A percentile compares a stretch with the other conserved stretches of the same genome.
These are phyloP conservation scores for Epirrhoe tristata DNA, from an alignment of 2,888 invertebrate species.

Conservation along the genomic window DNA sequence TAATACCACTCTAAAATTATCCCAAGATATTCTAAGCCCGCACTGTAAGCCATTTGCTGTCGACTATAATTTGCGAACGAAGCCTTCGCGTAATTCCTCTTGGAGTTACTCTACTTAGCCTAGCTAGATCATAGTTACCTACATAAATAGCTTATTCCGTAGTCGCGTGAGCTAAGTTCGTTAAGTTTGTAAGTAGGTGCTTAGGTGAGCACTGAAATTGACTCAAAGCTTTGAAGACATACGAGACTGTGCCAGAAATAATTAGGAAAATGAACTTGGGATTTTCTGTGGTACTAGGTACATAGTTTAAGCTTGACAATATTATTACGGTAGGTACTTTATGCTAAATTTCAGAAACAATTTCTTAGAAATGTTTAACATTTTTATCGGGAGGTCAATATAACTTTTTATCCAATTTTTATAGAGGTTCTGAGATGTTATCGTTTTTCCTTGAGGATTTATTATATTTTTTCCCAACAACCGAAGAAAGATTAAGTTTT, in stretches of 20 bases:
- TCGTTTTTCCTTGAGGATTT: conserved; percentile 23
- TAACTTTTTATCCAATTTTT: conserved; percentile 27
- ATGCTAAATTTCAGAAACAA: conserved; percentile 4
- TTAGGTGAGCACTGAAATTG: conserved; percentile 20
- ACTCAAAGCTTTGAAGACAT: conserved; percentile 17
- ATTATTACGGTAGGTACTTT: not conserved
- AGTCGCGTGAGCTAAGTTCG: conserved; percentile 25
- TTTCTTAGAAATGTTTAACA: conserved; percentile 14
- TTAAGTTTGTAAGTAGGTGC: conserved; percentile 28
- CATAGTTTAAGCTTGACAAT: not conserved
- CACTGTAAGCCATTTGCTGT: conserved; percentile 19
- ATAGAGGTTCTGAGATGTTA: conserved; percentile 26
- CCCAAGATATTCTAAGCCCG: conserved; percentile 17
- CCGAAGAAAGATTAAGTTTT: conserved; percentile 9
- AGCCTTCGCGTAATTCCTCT: conserved; percentile 28
- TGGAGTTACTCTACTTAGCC: conserved; percentile 26
- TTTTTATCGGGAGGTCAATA: conserved; percentile 20
- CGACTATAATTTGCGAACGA: conserved; percentile 27
- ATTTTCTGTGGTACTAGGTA: not conserved
- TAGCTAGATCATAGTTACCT: conserved; percentile 14
- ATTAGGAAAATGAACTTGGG: conserved; percentile 2
- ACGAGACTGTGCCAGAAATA: not conserved
- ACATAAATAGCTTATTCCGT: conserved; percentile 27
- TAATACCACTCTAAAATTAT: conserved; percentile 20
- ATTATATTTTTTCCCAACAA: conserved; percentile 4